Evolutionary conservation across 2,888 invertebrate species (phyloP), one percentile per base, ranked within the genome.

Genomic region (Gortyna flavago): DNA sequence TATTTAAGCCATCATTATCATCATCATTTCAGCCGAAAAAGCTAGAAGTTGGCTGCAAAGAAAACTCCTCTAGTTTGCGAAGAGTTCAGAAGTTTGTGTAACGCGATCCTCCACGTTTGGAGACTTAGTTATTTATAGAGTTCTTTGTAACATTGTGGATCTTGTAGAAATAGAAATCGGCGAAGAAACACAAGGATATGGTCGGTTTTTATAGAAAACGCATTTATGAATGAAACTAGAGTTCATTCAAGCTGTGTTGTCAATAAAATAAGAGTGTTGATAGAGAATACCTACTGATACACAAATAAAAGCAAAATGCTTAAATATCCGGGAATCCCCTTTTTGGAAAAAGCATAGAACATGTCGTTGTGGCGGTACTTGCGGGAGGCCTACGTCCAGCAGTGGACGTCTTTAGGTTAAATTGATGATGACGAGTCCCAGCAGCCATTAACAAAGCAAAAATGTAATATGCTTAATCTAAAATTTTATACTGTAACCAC

Each of bases 111-210:
- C 59, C 11, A 61, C 54, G 75, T 74, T 85, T 64, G 32, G 62
- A 48, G 61, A 72, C 44, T 71, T 48, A 51, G 54, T 64, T 80
- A 69, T 83, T 76, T 80, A 65, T 77, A 57, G 29, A 76, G 64
- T 29, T 72, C 64, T 77, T 69, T 75, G 80, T 64, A 65, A 84
- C 74, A 74, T 72, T 62, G 61, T 69, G 54, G 77, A 59, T 77
- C 54, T 73, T 59, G 41, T 25, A 68, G 62, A 65, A 80, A 80
- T 69, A 72, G 48, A 48, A 51, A 48, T 67, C 64, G 3, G n/a
- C 13, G 16, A 41, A 70, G 25, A 32, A 69, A 62, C 75, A 69
- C 18, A 35, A 57, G 16, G 3, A 2, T 21, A 9, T 25, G 6
- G 9, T n/a, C 8, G 4, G 44, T 8, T 73, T 84, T 77, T 79